Evolutionary conservation across 2,113 vertebrate species (phyloP).

Genomic region (Barbus barbus): DNA sequence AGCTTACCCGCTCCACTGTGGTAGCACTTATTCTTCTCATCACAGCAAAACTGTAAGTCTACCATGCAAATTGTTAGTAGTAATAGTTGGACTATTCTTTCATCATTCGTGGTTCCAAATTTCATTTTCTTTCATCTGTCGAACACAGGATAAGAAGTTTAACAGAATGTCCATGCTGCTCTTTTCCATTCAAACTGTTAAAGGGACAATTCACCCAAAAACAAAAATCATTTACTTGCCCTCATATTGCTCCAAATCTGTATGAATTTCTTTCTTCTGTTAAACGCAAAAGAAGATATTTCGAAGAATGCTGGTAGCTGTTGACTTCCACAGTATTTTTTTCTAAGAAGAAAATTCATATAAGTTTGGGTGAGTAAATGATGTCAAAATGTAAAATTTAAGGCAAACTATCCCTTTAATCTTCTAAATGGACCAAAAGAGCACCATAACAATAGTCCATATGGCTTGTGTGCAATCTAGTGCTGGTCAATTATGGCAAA

Average conservation of each 20-base stretch:
- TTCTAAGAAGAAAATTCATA: no score
- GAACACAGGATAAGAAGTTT: neutral
- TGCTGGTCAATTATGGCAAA: no score
- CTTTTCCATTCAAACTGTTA: neutral
- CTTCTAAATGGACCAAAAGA: no score
- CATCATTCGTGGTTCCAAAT: no score
- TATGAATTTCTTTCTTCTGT: no score
- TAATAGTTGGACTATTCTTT: neutral
- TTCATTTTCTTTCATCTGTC: no score
- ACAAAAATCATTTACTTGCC: neutral
- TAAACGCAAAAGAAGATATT: neutral
- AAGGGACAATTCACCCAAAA: neutral
- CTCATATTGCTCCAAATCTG: neutral
- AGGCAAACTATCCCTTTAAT: no score
- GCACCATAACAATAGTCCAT: no score
- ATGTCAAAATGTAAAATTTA: no score
- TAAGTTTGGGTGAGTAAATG: no score
- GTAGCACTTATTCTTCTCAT: conserved; percentile 91
- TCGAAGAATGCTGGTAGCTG: neutral
- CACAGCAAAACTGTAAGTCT: conserved; percentile 97
- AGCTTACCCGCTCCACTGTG: conserved; percentile 86
- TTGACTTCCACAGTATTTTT: no score
- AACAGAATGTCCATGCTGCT: neutral
- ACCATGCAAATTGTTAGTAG: neutral
- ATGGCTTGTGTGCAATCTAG: no score